Evolutionary conservation across 2,888 invertebrate genomes (phyloP).

Genomic region (Petrolisthes cinctipes): DNA sequence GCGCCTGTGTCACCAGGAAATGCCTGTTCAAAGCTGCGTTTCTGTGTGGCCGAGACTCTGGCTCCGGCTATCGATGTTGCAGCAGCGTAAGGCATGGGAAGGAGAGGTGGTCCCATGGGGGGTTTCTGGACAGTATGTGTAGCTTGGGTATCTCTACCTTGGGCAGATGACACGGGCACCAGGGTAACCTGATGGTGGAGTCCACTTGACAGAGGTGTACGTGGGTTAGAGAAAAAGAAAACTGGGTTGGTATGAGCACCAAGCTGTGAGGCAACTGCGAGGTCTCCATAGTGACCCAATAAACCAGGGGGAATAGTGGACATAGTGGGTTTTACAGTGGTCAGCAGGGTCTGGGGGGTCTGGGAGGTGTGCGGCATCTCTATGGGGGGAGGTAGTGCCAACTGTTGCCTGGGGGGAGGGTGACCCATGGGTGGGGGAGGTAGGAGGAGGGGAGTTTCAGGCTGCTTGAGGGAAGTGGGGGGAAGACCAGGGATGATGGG

Average conservation of each 20-base stretch:
- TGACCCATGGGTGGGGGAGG: conserved; percentile 67
- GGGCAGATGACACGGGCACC: conserved; percentile 52
- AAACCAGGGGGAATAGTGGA: conserved; percentile 52
- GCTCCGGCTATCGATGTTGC: conserved; percentile 45
- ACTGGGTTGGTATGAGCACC: conserved; percentile 22
- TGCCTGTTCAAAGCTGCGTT: conserved; percentile 81
- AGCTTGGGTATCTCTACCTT: conserved; percentile 47
- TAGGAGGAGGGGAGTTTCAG: conserved; percentile 67
- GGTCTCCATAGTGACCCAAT: conserved; percentile 53
- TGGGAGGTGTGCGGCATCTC: conserved; percentile 55
- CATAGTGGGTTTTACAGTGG: conserved; percentile 60
- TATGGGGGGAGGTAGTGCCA: conserved; percentile 56
- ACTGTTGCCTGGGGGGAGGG: conserved; percentile 68
- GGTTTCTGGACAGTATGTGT: conserved; percentile 45
- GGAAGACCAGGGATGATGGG: conserved; percentile 50
- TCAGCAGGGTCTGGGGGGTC: conserved; percentile 62
- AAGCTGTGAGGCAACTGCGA: conserved; percentile 48
- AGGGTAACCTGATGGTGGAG: conserved; percentile 50
- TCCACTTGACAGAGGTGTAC: conserved; percentile 44
- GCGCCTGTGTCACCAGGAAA: conserved; percentile 72
- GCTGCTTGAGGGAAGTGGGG: conserved; percentile 67
- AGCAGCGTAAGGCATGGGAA: conserved; percentile 59
- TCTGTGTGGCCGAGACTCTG: conserved; percentile 68
- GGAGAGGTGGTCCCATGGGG: conserved; percentile 53
- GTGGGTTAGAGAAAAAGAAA: conserved; percentile 38